Base-by-base conservation (phyloP, 2,113 vertebrate genomes). In the Tragelaphus scriptus region DNA sequence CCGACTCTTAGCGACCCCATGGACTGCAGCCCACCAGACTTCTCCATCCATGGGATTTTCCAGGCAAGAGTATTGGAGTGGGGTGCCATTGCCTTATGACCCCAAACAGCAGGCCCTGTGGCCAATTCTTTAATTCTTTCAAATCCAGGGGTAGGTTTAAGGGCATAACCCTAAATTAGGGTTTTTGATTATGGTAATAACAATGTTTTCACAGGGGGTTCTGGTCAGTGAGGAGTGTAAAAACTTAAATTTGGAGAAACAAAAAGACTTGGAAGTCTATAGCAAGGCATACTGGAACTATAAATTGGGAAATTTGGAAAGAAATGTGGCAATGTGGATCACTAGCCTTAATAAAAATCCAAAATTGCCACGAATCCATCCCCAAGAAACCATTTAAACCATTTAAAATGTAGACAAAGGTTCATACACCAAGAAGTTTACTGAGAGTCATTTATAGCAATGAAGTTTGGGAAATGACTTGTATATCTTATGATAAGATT, bases 391-490 rank as follows among this genome's bases (percentile, higher is more conserved):
- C 36, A 65, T 40, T 40, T 32, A 94, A 88, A 77, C 16, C 40
- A 68, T 44, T 44, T 30, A 88, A 94, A 63, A 91, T 44, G 2
- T 28, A 58, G 61, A 95, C 25, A 89, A 88, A 79, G 10, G 17
- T 63, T 91, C 65, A 88, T 55, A 94, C 7, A 36, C 36, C 58
- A 59, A 92, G 23, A 92, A 53, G 65, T 85, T 88, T 82, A 88
- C 15, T 81, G 7, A 80, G 58, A 55, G 55, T 77, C 93, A 90
- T 59, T 95, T 94, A 68, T 2, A 79, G 84, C 32, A 71, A 11
- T 49, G 36, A 96, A 90, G 58, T 49, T 95, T 51, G 91, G 6
- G 32, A 95, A 97, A 96, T 80, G 16, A 95, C 49, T 86, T 90
- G 90, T 49, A 61, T 32, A 28, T 90, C 85, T 89, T 90, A 61